Base-by-base conservation (phyloP, 2,888 invertebrate genomes). In the Onthophagus sagittarius region DNA sequence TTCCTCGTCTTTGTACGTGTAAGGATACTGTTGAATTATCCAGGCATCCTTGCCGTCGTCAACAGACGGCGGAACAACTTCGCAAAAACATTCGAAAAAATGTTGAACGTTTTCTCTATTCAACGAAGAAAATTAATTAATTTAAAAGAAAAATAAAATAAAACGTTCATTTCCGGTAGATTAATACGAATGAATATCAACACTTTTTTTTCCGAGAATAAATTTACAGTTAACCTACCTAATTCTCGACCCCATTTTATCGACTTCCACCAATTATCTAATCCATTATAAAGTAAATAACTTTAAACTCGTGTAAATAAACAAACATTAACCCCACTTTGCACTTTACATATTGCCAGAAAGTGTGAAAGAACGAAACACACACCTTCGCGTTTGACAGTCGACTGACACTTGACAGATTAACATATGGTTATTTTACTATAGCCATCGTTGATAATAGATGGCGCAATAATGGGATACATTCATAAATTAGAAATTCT, bases 21-120 rank as follows among this genome's bases (percentile, higher is more conserved):
- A 93, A 65, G 97, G 97, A 86, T 92, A 97, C 84, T 94, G 94
- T 84, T 93, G 94, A 69, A 94, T 86, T 80, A 96, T 92, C 86
- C 92, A 92, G 74, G 93, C 89, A 73, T 87, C 85, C 79, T 89
- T 88, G 77, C 90, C 89, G 69, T 87, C 88, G 63, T 88, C 88
- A 76, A 23, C 23, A 94, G 90, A 88, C 76, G 94, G 90, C 73
- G 89, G 89, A 53, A 89, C 93, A 76, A 95, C 91, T 88, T 94
- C 94, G 84, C 94, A 93, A 84, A 94, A 95, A 83, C 94, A 91
- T 85, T 94, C 94, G 85, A 93, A 94, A 78, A 94, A 86, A 84
- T 90, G 92, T 82, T 90, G 90, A 74, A 93, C 93, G 86, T 93
- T 92, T 82, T 92, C 92, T 87, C 94, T 94, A 86, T 77, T 88